Conservation (phyloP, 2,888 invertebrate species). For the Hoplodrina blanda region DNA sequence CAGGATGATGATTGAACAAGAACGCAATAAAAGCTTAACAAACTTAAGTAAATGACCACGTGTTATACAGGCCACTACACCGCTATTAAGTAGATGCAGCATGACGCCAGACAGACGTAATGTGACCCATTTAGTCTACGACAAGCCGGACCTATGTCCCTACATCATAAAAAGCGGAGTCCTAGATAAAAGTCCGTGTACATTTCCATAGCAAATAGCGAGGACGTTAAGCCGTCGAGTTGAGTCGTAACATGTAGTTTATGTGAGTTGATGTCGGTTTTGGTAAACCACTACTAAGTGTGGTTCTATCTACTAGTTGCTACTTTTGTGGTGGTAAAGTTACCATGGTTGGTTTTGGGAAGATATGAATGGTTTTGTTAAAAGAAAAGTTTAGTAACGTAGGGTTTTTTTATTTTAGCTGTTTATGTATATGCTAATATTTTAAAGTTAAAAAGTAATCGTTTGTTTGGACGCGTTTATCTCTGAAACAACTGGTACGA, state of each 20-base stretch:
- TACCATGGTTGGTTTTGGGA: background rate
- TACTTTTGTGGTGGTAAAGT: background rate
- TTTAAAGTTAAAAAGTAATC: no score
- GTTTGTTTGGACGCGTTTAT: no score
- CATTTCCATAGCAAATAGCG: slow-evolving; percentile 51
- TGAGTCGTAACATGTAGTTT: slow-evolving; percentile 55
- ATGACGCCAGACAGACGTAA: background rate
- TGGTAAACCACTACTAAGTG: slow-evolving; percentile 24
- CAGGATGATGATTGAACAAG: no score
- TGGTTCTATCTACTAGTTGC: background rate
- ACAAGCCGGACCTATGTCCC: background rate
- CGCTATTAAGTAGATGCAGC: background rate
- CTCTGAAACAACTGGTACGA: no score
- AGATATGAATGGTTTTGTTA: no score
- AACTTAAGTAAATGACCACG: no score
- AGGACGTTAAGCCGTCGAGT: slow-evolving; percentile 29
- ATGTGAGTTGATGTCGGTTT: slow-evolving; percentile 36
- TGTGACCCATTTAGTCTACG: slow-evolving; percentile 27
- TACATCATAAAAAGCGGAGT: slow-evolving; percentile 35
- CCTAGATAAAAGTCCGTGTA: slow-evolving; percentile 45
- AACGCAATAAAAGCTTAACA: no score
- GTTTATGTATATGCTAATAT: no score
- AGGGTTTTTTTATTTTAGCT: no score
- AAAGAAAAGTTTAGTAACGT: no score
- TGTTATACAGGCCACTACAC: background rate